Percentiles rank a stretch among this genome's conserved stretches.
Conservation (phyloP, 1,140 invertebrate genomes). For the Sminthurinus signatus region DNA sequence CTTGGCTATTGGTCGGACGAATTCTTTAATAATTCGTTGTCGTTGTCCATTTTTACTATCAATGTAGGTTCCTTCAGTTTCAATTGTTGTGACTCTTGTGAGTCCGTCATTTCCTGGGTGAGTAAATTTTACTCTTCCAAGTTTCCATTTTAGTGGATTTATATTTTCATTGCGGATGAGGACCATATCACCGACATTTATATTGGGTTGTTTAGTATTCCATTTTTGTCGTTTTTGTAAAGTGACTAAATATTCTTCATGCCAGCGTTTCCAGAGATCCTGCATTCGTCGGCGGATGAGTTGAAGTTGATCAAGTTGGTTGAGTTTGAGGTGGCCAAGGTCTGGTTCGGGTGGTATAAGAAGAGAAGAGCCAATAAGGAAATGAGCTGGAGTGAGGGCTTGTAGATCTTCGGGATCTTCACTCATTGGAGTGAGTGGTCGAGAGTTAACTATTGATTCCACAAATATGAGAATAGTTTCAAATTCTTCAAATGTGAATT, state of each 20-base stretch:
- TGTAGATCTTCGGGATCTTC: background rate
- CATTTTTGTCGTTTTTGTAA: conserved; percentile 2
- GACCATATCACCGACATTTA: background rate
- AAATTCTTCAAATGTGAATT: conserved; percentile 1
- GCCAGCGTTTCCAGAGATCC: background rate
- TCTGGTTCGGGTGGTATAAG: background rate
- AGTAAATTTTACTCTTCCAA: conserved; percentile 42
- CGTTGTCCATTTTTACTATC: too few species aligned
- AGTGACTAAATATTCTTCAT: background rate
- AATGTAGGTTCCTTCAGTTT: background rate
- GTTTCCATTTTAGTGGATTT: conserved; percentile 42
- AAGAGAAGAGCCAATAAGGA: background rate
- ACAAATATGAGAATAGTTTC: background rate
- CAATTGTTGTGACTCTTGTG: conserved; percentile 36
- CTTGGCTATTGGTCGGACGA: too few species aligned
- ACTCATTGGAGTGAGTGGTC: background rate
- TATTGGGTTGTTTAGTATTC: background rate
- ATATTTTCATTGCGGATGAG: background rate
- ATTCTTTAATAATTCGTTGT: too few species aligned
- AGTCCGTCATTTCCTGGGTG: conserved; percentile 41
- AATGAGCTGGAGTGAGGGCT: background rate
- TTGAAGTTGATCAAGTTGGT: background rate
- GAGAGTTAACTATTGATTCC: background rate
- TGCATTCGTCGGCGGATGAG: background rate
- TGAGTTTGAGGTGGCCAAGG: background rate